These are phyloP conservation scores for Zeugodacus cucurbitae DNA, from an alignment of 1,140 invertebrate genomes.

Conservation along the genomic window DNA sequence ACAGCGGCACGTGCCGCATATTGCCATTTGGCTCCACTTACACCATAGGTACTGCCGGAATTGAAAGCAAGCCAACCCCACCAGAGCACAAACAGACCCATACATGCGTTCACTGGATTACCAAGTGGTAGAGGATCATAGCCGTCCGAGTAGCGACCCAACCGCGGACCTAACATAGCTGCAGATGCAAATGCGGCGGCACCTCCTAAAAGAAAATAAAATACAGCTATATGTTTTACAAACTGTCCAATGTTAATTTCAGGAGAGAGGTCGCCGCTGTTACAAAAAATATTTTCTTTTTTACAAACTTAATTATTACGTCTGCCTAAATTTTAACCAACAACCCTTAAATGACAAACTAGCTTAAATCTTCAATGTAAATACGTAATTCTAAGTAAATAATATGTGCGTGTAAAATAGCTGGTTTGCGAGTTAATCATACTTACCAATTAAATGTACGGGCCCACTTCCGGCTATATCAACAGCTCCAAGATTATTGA, in stretches of 20 bases:
- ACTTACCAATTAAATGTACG: slow-evolving; percentile 86
- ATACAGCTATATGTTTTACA: no score
- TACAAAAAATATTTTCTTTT: not conserved
- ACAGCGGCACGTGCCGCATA: slow-evolving; percentile 90
- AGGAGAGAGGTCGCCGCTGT: not conserved
- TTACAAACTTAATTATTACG: no score
- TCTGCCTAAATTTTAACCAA: no score
- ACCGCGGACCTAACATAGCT: slow-evolving; percentile 87
- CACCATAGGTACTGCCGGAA: slow-evolving; percentile 87
- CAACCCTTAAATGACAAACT: no score
- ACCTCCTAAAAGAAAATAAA: slow-evolving; percentile 47
- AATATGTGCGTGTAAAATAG: no score
- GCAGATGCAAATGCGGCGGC: slow-evolving; percentile 86
- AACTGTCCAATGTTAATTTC: no score
- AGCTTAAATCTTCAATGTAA: not conserved
- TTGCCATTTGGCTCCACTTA: slow-evolving; percentile 74
- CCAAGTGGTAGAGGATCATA: slow-evolving; percentile 81
- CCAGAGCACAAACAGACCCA: slow-evolving; percentile 94
- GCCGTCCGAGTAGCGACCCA: slow-evolving; percentile 86
- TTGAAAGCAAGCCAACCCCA: slow-evolving; percentile 96
- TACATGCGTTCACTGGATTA: slow-evolving; percentile 88
- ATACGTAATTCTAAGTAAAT: no score
- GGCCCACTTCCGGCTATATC: slow-evolving; percentile 93
- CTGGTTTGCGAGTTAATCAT: not conserved
- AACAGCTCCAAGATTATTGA: slow-evolving; percentile 82